Conservation (phyloP, 2,113 vertebrate genomes). For the Solea solea region DNA sequence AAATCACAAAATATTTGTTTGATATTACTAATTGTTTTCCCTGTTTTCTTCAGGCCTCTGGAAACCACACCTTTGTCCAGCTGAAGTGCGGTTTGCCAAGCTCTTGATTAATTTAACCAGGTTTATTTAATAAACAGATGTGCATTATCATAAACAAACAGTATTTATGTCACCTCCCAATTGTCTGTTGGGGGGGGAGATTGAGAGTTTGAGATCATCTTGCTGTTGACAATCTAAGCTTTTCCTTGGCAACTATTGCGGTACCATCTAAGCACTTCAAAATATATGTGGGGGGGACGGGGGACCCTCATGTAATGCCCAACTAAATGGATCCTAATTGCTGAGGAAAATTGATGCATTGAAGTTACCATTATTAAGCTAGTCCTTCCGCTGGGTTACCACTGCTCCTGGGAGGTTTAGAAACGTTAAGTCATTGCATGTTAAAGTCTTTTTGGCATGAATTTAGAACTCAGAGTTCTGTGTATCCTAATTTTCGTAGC, state of each 20-base stretch:
- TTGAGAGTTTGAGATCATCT: conserved; percentile 69
- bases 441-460: conserved; percentile 79
- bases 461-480: conserved; percentile 77
- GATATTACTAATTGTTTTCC: conserved; percentile 9
- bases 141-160: conserved; percentile 76
- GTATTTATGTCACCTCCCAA: conserved; percentile 74
- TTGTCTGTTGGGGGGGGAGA: conserved; percentile 55
- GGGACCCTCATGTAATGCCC: conserved; percentile 34
- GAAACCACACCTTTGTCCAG: conserved; percentile 76
- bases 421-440: conserved; percentile 77
- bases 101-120: conserved; percentile 77
- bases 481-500: conserved; percentile 76
- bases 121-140: conserved; percentile 81
- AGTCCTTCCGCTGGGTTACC: conserved; percentile 45
- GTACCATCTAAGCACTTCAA: conserved; percentile 75
- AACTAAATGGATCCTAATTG: conserved; percentile 50
- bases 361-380: conserved; percentile 64
- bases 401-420: conserved; percentile 62
- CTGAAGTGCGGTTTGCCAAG: conserved; percentile 78
- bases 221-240: conserved; percentile 75
- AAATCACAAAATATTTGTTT: background rate
- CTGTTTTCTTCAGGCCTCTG: conserved; percentile 62
- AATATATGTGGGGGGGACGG: background rate
- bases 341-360: conserved; percentile 53
- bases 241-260: conserved; percentile 69